A percentile compares a stretch with the other conserved stretches of the same genome.
phyloP scores from a whole-genome alignment of 1,140 invertebrate species.

The Drosophila grimshawi region DNA sequence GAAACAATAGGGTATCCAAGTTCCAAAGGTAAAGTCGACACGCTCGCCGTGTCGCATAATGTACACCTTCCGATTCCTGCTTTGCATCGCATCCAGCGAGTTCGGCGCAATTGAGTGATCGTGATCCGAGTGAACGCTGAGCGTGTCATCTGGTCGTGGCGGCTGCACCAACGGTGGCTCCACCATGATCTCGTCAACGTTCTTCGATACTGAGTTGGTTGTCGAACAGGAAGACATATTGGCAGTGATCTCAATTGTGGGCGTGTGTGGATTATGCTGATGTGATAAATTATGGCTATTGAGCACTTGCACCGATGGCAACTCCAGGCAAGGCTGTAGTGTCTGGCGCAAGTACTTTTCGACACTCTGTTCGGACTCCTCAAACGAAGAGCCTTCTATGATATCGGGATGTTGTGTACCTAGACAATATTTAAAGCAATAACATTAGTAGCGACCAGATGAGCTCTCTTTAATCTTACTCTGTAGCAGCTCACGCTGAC shows the following conservation, averaged over 20 bases:
- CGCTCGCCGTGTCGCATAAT: slow-evolving; percentile 91
- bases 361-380: slow-evolving; percentile 80
- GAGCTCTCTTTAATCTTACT: slow-evolving; percentile 29
- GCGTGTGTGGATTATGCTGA: slow-evolving; percentile 73
- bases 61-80: slow-evolving; percentile 86
- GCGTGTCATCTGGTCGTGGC: slow-evolving; percentile 70
- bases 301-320: slow-evolving; percentile 65
- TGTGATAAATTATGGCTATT: slow-evolving; percentile 57
- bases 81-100: slow-evolving; percentile 38
- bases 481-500: slow-evolving; percentile 58
- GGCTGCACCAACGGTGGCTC: slow-evolving; percentile 61
- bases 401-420: slow-evolving; percentile 64
- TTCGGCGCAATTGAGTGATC: slow-evolving; percentile 44
- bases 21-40: slow-evolving; percentile 95
- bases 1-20: slow-evolving; percentile 94
- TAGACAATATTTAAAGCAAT: slow-evolving; percentile 3
- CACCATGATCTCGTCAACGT: slow-evolving; percentile 74
- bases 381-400: slow-evolving; percentile 76
- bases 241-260: slow-evolving; percentile 73
- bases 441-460: not conserved
- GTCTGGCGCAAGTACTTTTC: slow-evolving; percentile 79
- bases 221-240: slow-evolving; percentile 72
- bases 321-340: slow-evolving; percentile 72
- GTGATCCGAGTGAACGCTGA: slow-evolving; percentile 71
- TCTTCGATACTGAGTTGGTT: slow-evolving; percentile 53